Percentiles rank a stretch among this genome's conserved stretches.
These are phyloP conservation scores for Albula goreensis DNA, from an alignment of 2,113 vertebrate species.

Conservation along the genomic window DNA sequence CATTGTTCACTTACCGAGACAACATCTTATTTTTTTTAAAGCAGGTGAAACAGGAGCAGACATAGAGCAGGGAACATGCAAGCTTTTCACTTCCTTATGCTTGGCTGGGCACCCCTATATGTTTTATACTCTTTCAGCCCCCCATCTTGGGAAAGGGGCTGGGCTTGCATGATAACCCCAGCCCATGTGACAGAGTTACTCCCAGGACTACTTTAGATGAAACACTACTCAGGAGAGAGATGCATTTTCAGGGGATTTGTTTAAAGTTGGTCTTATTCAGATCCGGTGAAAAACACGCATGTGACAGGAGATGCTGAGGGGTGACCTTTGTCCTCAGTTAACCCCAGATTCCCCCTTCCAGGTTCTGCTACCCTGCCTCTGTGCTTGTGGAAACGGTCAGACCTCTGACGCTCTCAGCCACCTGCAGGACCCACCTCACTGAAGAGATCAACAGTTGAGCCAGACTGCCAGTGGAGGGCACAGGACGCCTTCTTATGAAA, in stretches of 20 bases:
- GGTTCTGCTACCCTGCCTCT: not conserved
- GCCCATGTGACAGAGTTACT: slow-evolving; percentile 25
- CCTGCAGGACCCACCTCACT: not conserved
- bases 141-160: slow-evolving; percentile 53
- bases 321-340: not conserved
- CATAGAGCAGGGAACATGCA: slow-evolving; percentile 47
- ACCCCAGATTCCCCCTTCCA: not conserved
- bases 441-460: slow-evolving; percentile 35
- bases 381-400: not conserved
- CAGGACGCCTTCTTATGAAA: slow-evolving; percentile 42
- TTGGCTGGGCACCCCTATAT: slow-evolving; percentile 51
- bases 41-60: slow-evolving; percentile 46
- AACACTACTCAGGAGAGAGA: not conserved
- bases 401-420: slow-evolving; percentile 23
- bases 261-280: not conserved
- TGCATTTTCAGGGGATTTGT: not conserved
- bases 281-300: not conserved
- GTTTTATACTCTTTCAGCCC: slow-evolving; percentile 56
- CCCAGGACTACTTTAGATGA: not conserved
- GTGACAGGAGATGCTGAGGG: not conserved
- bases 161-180: slow-evolving; percentile 46
- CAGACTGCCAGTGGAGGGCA: slow-evolving; percentile 54
- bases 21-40: slow-evolving; percentile 52
- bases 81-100: slow-evolving; percentile 53
- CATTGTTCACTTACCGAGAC: slow-evolving; percentile 51